Evolutionary conservation across 2,797 vertebrate species (phyloP), one percentile per base, ranked within the genome.

Genomic region (Acridotheres tristis): DNA sequence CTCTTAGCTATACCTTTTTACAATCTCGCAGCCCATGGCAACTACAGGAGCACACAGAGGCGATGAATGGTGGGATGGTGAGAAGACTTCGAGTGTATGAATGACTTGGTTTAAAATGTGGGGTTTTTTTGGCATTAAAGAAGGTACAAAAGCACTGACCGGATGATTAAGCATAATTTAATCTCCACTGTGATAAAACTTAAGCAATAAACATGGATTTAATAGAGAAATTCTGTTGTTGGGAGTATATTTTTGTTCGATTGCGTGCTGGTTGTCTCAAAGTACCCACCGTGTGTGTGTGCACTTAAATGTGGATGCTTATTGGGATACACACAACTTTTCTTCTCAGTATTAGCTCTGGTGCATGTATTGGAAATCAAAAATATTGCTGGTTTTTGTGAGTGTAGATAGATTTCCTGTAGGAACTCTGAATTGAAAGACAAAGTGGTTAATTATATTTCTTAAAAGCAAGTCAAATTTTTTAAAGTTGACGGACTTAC

Each of bases 181-280:
- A 97, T 97, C 96, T 98, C 96, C 97, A 98, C 97, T 98, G 98
- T 98, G 97, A 98, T 97, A 97, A 95, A 97, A 98, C 80, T 97
- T 96, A 97, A 98, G 97, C 97, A 98, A 98, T 98, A 98, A 98
- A 98, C 96, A 92, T 96, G 95, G 96, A 97, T 98, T 97, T 97
- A 97, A 98, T 97, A 97, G 96, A 97, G 96, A 98, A 96, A 96
- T 75, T 68, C 34, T 89, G 94, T 96, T 87, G 95, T 97, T 96
- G 95, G 79, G 87, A 95, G 94, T 96, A 94, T 79, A 53, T 97
- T 97, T 97, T 97, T 96, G 77, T 95, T 94, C 66, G 79, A 12
- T 47, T 69, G 88, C 53, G 16, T 36, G 66, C 26, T 89, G 83
- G 54, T 85, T 86, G 18, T 89, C 61, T 93, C 13, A 0, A 42